Evolutionary conservation across 2,113 vertebrate genomes (phyloP).

Genomic region (Monopterus albus): DNA sequence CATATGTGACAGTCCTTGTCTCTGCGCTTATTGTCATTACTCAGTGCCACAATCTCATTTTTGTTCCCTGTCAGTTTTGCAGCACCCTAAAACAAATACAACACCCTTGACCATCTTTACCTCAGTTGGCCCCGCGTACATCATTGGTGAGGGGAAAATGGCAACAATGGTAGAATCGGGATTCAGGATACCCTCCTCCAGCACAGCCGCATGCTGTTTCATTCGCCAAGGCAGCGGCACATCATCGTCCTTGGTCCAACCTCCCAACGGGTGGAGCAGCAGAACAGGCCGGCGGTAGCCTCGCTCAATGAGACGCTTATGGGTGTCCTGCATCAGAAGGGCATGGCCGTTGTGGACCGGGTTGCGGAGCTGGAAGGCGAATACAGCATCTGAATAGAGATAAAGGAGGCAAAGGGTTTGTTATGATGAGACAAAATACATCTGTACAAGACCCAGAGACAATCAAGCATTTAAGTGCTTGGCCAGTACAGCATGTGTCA

Average conservation of each 20-base stretch:
- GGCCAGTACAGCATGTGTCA: conserved; percentile 1
- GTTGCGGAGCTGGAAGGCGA: conserved; percentile 97
- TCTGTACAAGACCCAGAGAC: conserved; percentile 39
- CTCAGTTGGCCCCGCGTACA: conserved; percentile 99
- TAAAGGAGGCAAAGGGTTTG: neutral
- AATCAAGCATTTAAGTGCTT: conserved; percentile 37
- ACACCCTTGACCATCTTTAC: conserved; percentile 70
- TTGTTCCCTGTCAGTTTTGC: conserved; percentile 26
- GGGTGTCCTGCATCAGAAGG: conserved; percentile 96
- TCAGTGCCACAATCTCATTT: neutral
- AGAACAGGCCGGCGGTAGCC: conserved; percentile 94
- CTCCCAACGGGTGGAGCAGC: conserved; percentile 94
- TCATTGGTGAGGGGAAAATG: conserved; percentile 99
- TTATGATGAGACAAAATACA: conserved; percentile 18
- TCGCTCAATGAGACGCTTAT: conserved; percentile 90
- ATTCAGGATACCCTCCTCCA: conserved; percentile 92
- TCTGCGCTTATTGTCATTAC: conserved; percentile 18
- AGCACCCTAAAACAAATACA: conserved; percentile 31
- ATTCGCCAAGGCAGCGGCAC: conserved; percentile 96
- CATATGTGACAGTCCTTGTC: conserved; percentile 11
- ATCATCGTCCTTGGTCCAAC: conserved; percentile 98
- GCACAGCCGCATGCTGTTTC: conserved; percentile 95
- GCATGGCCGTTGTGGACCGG: conserved; percentile 98
- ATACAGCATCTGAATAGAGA: conserved; percentile 89
- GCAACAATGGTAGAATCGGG: conserved; percentile 93